These are phyloP conservation scores for Styela clava DNA, from an alignment of 23 tunicate genomes.

Conservation along the genomic window DNA sequence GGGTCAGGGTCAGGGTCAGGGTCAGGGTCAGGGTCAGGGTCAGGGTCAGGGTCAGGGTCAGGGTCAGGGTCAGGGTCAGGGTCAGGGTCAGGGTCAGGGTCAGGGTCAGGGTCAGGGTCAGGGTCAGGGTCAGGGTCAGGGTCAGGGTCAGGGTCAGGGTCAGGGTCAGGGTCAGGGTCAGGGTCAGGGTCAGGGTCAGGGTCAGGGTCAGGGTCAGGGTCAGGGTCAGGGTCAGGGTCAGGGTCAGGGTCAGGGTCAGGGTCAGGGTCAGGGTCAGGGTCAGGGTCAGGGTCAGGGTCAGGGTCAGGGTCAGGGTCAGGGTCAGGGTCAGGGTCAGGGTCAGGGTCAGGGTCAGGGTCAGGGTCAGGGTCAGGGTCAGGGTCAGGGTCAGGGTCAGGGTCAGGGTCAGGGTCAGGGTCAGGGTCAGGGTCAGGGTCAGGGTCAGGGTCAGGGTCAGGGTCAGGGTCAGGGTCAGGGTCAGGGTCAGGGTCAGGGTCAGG, in stretches of 20 bases:
- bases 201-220: constrained; percentile 13
- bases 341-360: constrained; percentile 37
- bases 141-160: constrained; percentile 35
- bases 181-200: constrained; percentile 16
- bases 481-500: constrained; percentile 69
- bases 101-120: constrained; percentile 32
- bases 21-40: constrained; percentile 48
- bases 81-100: constrained; percentile 34
- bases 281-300: constrained; percentile 19
- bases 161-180: constrained; percentile 31
- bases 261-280: constrained; percentile 17
- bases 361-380: constrained; percentile 69
- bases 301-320: constrained; percentile 83
- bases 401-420: constrained; percentile 88
- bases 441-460: constrained; percentile 79
- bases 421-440: constrained; percentile 90
- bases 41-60: constrained; percentile 39
- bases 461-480: constrained; percentile 72
- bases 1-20: constrained; percentile 50
- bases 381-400: constrained; percentile 88
- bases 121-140: constrained; percentile 36
- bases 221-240: constrained; percentile 15
- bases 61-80: constrained; percentile 44
- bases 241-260: constrained; percentile 17
- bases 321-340: constrained; percentile 31